A percentile compares a stretch with the other conserved stretches of the same genome.
These are phyloP conservation scores for Selene dorsalis DNA, from an alignment of 2,797 vertebrate genomes.

Conservation along the genomic window DNA sequence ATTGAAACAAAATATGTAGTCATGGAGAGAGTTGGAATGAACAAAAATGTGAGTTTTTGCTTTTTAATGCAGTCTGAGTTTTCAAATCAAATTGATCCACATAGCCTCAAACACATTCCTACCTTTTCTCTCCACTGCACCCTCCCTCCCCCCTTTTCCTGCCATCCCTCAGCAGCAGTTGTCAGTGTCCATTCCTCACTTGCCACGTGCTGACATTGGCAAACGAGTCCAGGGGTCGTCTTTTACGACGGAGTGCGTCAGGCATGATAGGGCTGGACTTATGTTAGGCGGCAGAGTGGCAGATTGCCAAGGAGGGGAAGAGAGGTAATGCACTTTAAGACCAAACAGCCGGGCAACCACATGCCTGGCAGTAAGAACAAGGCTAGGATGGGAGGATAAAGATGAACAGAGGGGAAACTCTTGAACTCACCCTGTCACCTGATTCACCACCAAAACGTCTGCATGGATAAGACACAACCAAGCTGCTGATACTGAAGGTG, in stretches of 20 bases:
- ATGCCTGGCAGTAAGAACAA: slow-evolving; percentile 52
- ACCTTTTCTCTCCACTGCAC: not conserved
- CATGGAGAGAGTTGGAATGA: not conserved
- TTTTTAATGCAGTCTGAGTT: not conserved
- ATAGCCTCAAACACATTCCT: not conserved
- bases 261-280: slow-evolving; percentile 61
- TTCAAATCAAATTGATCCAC: not conserved
- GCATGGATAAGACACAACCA: slow-evolving; percentile 28
- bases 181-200: slow-evolving; percentile 73
- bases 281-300: slow-evolving; percentile 56
- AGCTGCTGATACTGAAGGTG: slow-evolving; percentile 33
- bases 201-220: slow-evolving; percentile 55
- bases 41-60: not conserved
- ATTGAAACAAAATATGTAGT: not conserved
- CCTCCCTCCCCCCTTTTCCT: slow-evolving; percentile 16
- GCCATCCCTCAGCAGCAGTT: slow-evolving; percentile 69
- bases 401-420: slow-evolving; percentile 27
- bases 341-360: slow-evolving; percentile 52
- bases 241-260: slow-evolving; percentile 68
- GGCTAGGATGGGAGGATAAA: slow-evolving; percentile 26
- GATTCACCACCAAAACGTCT: slow-evolving; percentile 34
- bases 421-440: slow-evolving; percentile 24
- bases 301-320: slow-evolving; percentile 43
- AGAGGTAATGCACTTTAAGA: slow-evolving; percentile 60
- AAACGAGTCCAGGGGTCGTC: slow-evolving; percentile 63